Conservation (phyloP, 2,797 vertebrate species). For the Momotus momota region DNA sequence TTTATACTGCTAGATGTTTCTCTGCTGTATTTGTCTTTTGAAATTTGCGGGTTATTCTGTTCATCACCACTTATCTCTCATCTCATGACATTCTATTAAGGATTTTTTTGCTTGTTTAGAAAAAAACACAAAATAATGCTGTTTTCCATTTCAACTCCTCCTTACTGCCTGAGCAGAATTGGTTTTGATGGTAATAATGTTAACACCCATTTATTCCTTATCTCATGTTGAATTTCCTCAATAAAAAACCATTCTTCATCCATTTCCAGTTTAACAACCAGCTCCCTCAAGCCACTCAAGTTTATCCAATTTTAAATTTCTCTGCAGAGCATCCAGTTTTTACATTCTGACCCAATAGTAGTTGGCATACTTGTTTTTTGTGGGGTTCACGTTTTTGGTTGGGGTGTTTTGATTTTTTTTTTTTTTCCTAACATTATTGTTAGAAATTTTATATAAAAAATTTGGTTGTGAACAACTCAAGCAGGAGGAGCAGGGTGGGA, state of each 20-base stretch:
- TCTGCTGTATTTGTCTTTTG: background rate
- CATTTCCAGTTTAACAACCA: background rate
- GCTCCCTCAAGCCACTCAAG: background rate
- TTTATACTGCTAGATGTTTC: background rate
- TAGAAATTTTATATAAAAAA: background rate
- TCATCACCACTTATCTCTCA: background rate
- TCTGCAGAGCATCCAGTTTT: background rate
- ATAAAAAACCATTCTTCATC: background rate
- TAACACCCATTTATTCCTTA: background rate
- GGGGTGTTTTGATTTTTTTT: too few species aligned
- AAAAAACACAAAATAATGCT: fast-evolving
- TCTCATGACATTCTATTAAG: background rate
- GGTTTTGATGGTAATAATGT: background rate
- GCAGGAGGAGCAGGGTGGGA: background rate
- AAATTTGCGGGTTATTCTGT: background rate
- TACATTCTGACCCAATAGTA: background rate
- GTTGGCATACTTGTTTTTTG: background rate
- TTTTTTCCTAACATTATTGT: background rate
- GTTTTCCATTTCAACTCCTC: background rate
- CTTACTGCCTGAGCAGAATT: background rate
- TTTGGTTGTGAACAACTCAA: background rate
- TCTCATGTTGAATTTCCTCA: background rate
- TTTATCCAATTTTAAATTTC: background rate
- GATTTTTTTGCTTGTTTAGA: background rate
- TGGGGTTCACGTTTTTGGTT: too few species aligned